Evolutionary conservation across 2,797 vertebrate species (phyloP).

Genomic region (Chrosomus eos): DNA sequence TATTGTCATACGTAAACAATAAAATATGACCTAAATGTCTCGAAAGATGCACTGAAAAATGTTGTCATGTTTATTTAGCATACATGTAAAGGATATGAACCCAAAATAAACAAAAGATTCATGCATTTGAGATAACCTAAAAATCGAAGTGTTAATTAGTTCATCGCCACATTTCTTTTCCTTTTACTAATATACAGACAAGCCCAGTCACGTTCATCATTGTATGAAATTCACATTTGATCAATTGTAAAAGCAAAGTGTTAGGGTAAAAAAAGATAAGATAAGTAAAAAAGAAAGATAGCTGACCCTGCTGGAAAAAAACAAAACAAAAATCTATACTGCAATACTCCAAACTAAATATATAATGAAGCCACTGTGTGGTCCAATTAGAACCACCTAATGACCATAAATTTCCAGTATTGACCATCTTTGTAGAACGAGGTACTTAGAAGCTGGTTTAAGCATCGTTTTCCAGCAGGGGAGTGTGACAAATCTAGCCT

Average conservation of each 20-base stretch:
- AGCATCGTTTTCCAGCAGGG: not conserved
- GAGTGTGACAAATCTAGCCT: not conserved
- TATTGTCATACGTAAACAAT: not conserved
- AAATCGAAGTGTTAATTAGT: not conserved
- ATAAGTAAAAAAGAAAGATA: not conserved
- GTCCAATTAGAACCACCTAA: not conserved
- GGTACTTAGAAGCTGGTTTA: not conserved
- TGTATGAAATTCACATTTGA: not conserved
- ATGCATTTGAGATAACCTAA: not conserved
- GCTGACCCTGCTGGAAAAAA: conserved; percentile 4
- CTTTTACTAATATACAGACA: not conserved
- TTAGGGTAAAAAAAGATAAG: not conserved
- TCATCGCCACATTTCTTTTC: not conserved
- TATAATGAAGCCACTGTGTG: not conserved
- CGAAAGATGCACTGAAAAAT: not conserved
- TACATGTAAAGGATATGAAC: not conserved
- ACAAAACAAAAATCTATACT: not conserved
- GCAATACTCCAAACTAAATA: not conserved
- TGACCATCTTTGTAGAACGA: not conserved
- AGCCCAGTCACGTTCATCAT: not conserved
- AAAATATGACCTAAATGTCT: not conserved
- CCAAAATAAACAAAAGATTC: not conserved
- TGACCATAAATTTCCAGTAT: not conserved
- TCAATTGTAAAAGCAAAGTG: not conserved
- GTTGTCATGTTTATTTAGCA: not conserved